Conservation (phyloP, 2,113 vertebrate genomes). For the Pseudopipra pipra region DNA sequence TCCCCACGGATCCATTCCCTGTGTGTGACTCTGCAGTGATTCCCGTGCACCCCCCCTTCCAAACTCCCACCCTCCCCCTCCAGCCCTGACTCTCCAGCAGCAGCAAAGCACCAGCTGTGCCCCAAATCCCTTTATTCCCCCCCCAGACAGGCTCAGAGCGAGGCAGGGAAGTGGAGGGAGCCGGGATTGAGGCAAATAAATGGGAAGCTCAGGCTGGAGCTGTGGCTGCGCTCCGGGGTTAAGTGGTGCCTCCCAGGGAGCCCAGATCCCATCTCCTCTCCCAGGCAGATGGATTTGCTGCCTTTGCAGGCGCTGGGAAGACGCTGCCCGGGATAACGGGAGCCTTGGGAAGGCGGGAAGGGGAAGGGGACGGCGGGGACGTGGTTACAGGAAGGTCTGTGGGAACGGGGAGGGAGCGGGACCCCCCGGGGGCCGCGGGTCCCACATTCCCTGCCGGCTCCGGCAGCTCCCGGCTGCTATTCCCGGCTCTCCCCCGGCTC, state of each 20-base stretch:
- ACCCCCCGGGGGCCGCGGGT: neutral
- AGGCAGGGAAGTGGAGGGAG: neutral
- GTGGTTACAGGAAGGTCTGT: neutral
- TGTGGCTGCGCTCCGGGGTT: neutral
- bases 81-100: neutral
- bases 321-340: neutral
- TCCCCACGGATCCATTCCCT: neutral
- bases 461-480: neutral
- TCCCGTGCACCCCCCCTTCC: rapidly evolving
- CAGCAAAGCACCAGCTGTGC: neutral
- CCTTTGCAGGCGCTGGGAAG: neutral
- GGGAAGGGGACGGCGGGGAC: neutral
- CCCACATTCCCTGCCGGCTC: rapidly evolving
- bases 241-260: neutral
- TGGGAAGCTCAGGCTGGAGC: neutral
- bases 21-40: rapidly evolving
- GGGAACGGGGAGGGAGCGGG: neutral
- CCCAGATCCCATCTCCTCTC: neutral
- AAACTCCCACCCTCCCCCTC: neutral
- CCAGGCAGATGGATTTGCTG: neutral
- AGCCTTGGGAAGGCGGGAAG: neutral
- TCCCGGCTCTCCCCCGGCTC: neutral
- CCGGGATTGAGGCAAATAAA: neutral
- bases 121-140: neutral
- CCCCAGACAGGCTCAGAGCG: neutral